Evolutionary conservation across 2,113 vertebrate species (phyloP).

Genomic region (Xenotilapia leptura): DNA sequence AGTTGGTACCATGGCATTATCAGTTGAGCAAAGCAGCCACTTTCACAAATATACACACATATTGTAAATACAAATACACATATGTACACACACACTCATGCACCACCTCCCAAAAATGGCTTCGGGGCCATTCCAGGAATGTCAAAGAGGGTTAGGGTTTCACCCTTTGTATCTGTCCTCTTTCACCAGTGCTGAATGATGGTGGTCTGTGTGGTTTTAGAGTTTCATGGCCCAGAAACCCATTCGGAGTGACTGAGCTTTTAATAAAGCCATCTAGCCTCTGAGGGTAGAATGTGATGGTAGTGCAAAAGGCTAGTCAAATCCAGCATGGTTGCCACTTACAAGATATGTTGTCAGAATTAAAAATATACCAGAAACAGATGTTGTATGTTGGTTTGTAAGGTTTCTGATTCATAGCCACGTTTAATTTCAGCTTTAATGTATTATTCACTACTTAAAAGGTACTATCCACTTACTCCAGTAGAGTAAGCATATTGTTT

Average conservation of each 20-base stretch:
- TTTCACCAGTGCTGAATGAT: conserved; percentile 40
- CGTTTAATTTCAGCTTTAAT: conserved; percentile 14
- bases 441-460: conserved; percentile 39
- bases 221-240: conserved; percentile 52
- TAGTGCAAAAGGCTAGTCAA: conserved; percentile 9
- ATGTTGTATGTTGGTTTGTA: neutral
- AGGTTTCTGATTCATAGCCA: conserved; percentile 4
- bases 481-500: conserved; percentile 70
- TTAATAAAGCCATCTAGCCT: conserved; percentile 56
- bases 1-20: conserved; percentile 33
- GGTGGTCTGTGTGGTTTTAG: conserved; percentile 35
- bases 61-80: neutral
- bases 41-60: conserved; percentile 25
- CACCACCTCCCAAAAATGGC: conserved; percentile 20
- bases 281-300: conserved; percentile 25
- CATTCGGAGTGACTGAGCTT: conserved; percentile 46
- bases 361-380: neutral
- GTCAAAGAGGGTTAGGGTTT: conserved; percentile 64
- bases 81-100: neutral
- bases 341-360: neutral
- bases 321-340: neutral
- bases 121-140: conserved; percentile 56
- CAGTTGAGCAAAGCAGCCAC: conserved; percentile 40
- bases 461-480: conserved; percentile 63
- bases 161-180: conserved; percentile 49